Conservation (phyloP, 2,888 invertebrate genomes). For the Epirrhoe alternata region DNA sequence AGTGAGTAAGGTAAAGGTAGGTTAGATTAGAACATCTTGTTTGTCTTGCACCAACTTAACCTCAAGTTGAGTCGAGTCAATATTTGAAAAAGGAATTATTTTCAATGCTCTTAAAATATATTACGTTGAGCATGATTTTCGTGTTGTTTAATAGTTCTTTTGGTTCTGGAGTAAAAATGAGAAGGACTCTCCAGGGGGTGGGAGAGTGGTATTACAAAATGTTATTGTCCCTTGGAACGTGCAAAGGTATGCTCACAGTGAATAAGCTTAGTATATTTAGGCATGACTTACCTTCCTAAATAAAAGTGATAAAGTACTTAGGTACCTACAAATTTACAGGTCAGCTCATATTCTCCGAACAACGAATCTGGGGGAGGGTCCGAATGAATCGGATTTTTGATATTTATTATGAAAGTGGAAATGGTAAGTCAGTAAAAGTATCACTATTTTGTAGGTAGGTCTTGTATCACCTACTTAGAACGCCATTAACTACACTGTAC, state of each 20-base stretch:
- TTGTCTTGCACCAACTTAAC: background rate
- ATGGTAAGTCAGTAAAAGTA: slow-evolving; percentile 53
- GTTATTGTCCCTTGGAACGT: slow-evolving; percentile 62
- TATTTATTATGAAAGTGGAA: slow-evolving; percentile 62
- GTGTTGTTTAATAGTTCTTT: slow-evolving; percentile 2
- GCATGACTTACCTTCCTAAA: too few relatives aligned
- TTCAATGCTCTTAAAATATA: slow-evolving; percentile 7
- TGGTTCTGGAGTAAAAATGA: slow-evolving; percentile 40
- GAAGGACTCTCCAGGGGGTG: slow-evolving; percentile 57
- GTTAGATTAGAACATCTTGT: background rate
- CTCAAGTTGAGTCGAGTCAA: background rate
- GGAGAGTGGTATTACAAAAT: slow-evolving; percentile 68
- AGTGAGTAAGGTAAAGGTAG: background rate
- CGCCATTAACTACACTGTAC: background rate
- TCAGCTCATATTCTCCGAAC: slow-evolving; percentile 56
- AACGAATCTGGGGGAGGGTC: slow-evolving; percentile 62
- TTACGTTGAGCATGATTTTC: slow-evolving; percentile 3
- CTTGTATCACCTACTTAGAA: background rate
- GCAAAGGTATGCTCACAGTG: slow-evolving; percentile 60
- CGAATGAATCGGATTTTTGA: slow-evolving; percentile 67
- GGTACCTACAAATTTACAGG: slow-evolving; percentile 49
- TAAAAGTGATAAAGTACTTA: background rate
- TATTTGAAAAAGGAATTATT: background rate
- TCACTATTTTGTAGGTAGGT: background rate
- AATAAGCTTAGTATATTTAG: background rate